Base-by-base conservation (phyloP, 2,113 vertebrate species). In the Hoplias malabaricus region DNA sequence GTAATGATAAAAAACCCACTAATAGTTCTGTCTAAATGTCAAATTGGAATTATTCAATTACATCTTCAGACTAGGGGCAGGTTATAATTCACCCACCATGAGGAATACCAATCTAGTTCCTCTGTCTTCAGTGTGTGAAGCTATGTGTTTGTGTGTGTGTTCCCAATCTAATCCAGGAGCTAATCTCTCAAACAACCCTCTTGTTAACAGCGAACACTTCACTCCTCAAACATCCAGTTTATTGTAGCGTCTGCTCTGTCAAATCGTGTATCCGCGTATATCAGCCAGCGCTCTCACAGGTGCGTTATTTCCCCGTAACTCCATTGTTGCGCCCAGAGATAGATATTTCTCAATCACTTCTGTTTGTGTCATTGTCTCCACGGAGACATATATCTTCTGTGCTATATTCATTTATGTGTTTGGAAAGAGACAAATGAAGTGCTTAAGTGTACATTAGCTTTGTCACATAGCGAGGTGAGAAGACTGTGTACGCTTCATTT, bases 31-130 rank as follows among this genome's bases (percentile, higher is more conserved):
- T 90, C 88, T 88, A 93, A 93, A 93, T 93, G 91, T 91, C 90
- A 92, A 81, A 90, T 87, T 91, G 85, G 87, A 91, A 92, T 92
- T 82, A 92, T 92, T 93, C 86, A 89, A 92, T 92, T 92, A 90
- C 82, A 81, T 77, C 56, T 57, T 79, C 77, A 59, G 76, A 83
- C 82, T 84, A 80, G 71, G 83, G 75, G 81, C 84, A 86, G 86
- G 88, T 89, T 86, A 85, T 89, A 85, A 88, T 91, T 87, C 89
- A 81, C 83, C 81, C 83, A 66, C 77, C 14, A 76, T 76, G 69
- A 82, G 67, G 85, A 90, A 89, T 87, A 88, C 85, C 86, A 91
- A 90, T 88, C 85, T 84, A 79, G 78, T 66, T 21, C 63, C 33
- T 29, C 34, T 3, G 46, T 11, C 63, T 40, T 29, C 34, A 5